Conservation (phyloP, 2,797 vertebrate genomes). For the Mergus octosetaceus region DNA sequence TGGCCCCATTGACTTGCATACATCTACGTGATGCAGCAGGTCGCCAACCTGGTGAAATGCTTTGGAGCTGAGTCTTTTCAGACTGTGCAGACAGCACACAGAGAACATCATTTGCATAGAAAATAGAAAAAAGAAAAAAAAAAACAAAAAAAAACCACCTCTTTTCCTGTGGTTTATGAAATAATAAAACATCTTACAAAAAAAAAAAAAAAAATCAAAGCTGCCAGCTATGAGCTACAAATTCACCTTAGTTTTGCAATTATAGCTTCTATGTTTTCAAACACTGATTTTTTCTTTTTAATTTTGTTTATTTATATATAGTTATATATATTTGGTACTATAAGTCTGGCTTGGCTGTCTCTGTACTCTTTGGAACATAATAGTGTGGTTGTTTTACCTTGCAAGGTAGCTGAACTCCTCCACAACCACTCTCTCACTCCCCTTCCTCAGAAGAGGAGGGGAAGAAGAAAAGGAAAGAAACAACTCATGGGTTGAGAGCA, state of each 20-base stretch:
- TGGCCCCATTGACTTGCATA: no score
- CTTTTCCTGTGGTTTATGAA: neutral
- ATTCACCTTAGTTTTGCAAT: neutral
- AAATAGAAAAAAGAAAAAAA: neutral
- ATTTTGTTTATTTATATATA: no score
- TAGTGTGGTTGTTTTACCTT: no score
- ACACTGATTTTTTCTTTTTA: neutral
- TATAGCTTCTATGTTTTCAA: neutral
- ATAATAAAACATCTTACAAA: neutral
- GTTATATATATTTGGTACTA: no score
- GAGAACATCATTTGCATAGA: neutral
- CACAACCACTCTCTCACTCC: no score
- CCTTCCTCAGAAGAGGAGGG: no score
- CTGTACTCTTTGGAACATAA: neutral
- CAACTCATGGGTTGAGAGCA: no score
- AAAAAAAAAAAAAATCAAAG: neutral
- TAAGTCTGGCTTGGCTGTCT: neutral
- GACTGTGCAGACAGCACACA: neutral
- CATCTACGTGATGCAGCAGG: no score
- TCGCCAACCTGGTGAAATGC: no score
- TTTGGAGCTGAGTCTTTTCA: neutral
- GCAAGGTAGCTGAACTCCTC: no score
- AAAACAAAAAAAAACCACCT: neutral
- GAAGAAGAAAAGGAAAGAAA: no score
- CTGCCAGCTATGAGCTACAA: neutral